These are phyloP conservation scores for Mythimna lalbum DNA, from an alignment of 2,888 invertebrate genomes.

Conservation along the genomic window DNA sequence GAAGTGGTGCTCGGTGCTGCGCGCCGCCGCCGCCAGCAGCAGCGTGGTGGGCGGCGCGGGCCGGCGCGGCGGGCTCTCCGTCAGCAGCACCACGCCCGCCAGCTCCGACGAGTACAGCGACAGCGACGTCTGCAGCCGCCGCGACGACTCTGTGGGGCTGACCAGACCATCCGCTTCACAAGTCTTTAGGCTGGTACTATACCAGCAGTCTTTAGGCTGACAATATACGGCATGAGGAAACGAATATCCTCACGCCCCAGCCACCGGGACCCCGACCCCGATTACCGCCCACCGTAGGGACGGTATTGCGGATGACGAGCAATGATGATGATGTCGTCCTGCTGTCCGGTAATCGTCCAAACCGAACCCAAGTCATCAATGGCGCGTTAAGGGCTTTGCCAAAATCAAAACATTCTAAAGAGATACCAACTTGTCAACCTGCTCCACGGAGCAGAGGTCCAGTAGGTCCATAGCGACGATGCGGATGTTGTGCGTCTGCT, in stretches of 20 bases:
- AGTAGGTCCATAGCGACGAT: slow-evolving; percentile 96
- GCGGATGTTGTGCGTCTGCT: slow-evolving; percentile 99
- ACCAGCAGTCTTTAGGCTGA: too few relatives aligned
- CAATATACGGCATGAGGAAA: too few relatives aligned
- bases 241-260: too few relatives aligned
- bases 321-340: too few relatives aligned
- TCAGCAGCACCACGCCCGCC: slow-evolving; percentile 96
- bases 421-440: slow-evolving; percentile 70
- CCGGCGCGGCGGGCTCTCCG: slow-evolving; percentile 85
- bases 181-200: too few relatives aligned
- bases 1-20: slow-evolving; percentile 98
- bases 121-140: slow-evolving; percentile 97
- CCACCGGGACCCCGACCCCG: too few relatives aligned
- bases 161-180: too few relatives aligned
- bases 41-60: slow-evolving; percentile 68
- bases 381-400: too few relatives aligned
- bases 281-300: too few relatives aligned
- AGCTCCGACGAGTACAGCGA: slow-evolving; percentile 98
- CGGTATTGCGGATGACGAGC: too few relatives aligned
- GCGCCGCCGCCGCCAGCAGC: slow-evolving; percentile 90
- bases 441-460: slow-evolving; percentile 76
- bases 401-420: background rate
- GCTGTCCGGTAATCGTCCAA: too few relatives aligned
- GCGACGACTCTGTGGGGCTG: slow-evolving; percentile 78
- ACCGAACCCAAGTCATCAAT: too few relatives aligned